Conservation (phyloP, 2,888 invertebrate genomes). For the Tricholauxania praeusta region DNA sequence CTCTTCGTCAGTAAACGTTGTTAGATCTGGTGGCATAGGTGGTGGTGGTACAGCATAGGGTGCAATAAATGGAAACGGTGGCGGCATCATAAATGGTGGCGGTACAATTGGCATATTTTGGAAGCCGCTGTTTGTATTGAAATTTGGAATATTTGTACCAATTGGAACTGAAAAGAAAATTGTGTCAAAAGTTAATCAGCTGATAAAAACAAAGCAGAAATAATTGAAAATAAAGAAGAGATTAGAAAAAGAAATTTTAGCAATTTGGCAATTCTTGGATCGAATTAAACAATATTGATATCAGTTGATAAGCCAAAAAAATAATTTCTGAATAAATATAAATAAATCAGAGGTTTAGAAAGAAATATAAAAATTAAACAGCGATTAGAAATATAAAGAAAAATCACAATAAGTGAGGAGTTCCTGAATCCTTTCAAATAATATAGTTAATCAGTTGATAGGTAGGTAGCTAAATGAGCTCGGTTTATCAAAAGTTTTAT, state of each 20-base stretch:
- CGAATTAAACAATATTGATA: no score
- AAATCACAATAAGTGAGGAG: no score
- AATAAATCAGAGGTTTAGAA: no score
- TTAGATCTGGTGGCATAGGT: slow-evolving; percentile 80
- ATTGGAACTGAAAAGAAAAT: slow-evolving; percentile 46
- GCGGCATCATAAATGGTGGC: slow-evolving; percentile 68
- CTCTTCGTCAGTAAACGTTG: slow-evolving; percentile 84
- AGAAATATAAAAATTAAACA: no score
- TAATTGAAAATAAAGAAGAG: neutral
- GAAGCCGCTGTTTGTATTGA: slow-evolving; percentile 45
- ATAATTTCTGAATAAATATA: no score
- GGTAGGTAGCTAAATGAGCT: no score
- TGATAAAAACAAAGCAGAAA: neutral
- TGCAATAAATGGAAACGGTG: slow-evolving; percentile 73
- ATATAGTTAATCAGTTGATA: no score
- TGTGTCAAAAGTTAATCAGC: neutral
- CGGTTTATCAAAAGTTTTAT: no score
- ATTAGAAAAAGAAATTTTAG: neutral
- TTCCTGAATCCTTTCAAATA: no score
- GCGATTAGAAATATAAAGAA: no score
- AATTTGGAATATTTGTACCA: slow-evolving; percentile 41
- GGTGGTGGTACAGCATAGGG: slow-evolving; percentile 75
- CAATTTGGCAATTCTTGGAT: no score
- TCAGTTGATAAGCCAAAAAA: no score
- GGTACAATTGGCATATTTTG: slow-evolving; percentile 60